Base-by-base conservation (phyloP, 2,797 vertebrate species). In the Naso thynnoides region DNA sequence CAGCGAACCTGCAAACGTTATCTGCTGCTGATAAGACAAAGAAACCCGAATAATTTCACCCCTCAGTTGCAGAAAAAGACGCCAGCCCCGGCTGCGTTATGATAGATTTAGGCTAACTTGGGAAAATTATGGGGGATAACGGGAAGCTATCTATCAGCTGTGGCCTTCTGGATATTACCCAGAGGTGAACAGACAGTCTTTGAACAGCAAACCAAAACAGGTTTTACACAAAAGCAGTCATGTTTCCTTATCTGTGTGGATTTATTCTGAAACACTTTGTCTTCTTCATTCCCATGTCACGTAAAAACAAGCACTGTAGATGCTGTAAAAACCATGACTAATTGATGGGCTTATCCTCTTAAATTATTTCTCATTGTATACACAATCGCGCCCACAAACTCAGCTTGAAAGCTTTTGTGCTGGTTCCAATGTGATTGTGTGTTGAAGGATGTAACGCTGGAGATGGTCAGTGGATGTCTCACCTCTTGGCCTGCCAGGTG, bases 401-500 rank as follows among this genome's bases (percentile, higher is more conserved):
- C 8, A 29, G 53, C 50, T 52, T 59, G 41, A 80, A 86, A 79
- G 78, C 72, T 65, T 76, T 59, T 36, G 48, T 0, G 16, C 2
- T 19, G 45, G 14, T 38, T 68, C 15, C 15, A 26, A 6, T 0
- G 33, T 18, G 58, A 27, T 1, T 39, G 18, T 18, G 52, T 27
- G 19, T 19, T 39, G 52, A 8, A 9, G 27, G n/a, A 24, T 3
- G 48, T 44, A 29, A 36, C n/a, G n/a, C n/a, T n/a, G n/a, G n/a
- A 18, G 3, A 24, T 15, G n/a, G 1, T 4, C 7, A 11, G 49
- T 18, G 5, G 47, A 39, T 1, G 63, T 9, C 91, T 15, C 11
- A 99, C 98, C 96, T 96, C 86, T 96, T 98, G 19, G 94, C 93
- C 38, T 96, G 94, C 98, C 98, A 99, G 70, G 98, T 98, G 87